Conservation (phyloP, 2,797 vertebrate genomes). For the Sebastes elongatus region DNA sequence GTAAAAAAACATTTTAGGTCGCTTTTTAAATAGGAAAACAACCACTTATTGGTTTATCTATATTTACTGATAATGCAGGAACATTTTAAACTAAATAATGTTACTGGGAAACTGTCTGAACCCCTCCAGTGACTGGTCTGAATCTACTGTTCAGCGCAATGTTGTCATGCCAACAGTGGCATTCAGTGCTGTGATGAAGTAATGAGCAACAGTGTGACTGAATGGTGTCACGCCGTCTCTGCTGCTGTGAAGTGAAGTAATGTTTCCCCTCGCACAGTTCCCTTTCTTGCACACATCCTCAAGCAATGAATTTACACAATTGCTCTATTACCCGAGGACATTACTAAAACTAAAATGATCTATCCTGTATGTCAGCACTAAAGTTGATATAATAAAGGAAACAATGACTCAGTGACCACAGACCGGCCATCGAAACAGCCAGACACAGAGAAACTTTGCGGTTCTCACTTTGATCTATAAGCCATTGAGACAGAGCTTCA, state of each 20-base stretch:
- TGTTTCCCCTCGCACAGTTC: background rate
- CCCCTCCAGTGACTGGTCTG: background rate
- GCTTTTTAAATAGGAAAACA: background rate
- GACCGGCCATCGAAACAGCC: background rate
- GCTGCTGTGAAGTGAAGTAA: constrained; percentile 1
- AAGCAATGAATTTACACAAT: background rate
- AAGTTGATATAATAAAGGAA: background rate
- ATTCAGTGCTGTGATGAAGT: constrained; percentile 14
- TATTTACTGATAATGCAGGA: background rate
- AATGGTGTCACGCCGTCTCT: background rate
- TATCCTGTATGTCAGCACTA: background rate
- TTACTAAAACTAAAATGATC: background rate
- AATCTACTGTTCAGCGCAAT: background rate
- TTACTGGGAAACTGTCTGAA: background rate
- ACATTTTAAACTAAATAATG: background rate
- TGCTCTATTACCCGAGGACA: background rate
- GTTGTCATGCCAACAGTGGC: background rate
- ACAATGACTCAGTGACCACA: background rate
- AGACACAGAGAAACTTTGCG: background rate
- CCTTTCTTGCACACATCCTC: background rate
- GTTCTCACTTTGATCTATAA: background rate
- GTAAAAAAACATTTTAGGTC: background rate
- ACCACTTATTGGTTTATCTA: background rate
- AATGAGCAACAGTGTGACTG: constrained; percentile 4
- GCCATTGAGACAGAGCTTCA: background rate